Evolutionary conservation across 2,797 vertebrate species (phyloP).

Genomic region (Coracias cyanogaster): DNA sequence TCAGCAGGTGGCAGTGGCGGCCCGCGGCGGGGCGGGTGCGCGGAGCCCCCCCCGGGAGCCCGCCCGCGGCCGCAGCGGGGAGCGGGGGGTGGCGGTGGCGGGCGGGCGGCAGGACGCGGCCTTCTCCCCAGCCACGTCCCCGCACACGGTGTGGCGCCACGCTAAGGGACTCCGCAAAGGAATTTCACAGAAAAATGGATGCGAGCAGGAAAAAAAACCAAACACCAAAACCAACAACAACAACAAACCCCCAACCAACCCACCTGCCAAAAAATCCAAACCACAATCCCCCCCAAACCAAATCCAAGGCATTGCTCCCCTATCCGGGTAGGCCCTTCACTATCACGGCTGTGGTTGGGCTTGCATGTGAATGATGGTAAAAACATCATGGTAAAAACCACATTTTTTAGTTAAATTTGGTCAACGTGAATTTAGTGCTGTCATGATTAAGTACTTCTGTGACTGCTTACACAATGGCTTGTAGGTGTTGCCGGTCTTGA

Average conservation of each 20-base stretch:
- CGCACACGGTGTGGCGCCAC: too few species aligned
- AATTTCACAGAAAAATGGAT: not conserved
- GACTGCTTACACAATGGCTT: not conserved
- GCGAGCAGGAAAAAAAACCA: not conserved
- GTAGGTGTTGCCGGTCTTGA: too few species aligned
- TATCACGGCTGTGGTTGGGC: not conserved
- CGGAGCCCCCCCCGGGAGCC: not conserved
- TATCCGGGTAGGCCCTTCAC: not conserved
- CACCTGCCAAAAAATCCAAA: not conserved
- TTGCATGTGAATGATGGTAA: not conserved
- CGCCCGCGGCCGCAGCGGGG: not conserved
- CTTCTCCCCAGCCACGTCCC: not conserved
- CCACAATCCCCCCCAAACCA: accelerated
- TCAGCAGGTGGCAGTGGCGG: slow-evolving; percentile 77
- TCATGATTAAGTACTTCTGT: not conserved
- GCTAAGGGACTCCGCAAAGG: not conserved
- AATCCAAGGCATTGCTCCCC: not conserved
- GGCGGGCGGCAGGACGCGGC: accelerated
- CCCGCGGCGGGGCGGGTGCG: slow-evolving; percentile 17
- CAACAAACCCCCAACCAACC: too few species aligned
- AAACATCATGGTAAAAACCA: accelerated
- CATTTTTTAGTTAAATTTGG: not conserved
- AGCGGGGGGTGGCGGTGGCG: accelerated
- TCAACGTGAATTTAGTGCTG: not conserved
- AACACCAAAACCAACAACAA: too few species aligned